These are phyloP conservation scores for Aplodontia rufa DNA, from an alignment of 2,113 vertebrate species.

Conservation along the genomic window DNA sequence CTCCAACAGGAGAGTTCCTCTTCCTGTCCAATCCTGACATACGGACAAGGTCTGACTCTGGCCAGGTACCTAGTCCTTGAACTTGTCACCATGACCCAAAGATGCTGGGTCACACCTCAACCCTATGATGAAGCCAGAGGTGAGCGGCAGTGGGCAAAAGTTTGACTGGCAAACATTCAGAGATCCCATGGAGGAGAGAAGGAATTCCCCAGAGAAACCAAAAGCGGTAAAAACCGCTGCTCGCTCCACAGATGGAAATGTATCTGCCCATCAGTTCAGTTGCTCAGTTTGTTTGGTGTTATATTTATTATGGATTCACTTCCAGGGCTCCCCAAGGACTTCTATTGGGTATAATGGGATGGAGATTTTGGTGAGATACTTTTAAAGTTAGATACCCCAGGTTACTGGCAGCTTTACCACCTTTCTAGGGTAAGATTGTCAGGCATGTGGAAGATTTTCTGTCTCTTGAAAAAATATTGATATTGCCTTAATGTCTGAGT, in stretches of 20 bases:
- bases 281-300: background rate
- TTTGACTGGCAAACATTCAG: too few relatives aligned
- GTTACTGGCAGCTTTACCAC: background rate
- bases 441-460: background rate
- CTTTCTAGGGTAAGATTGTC: background rate
- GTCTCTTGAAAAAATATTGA: background rate
- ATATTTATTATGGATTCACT: background rate
- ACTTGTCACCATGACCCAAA: background rate
- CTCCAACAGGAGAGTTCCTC: background rate
- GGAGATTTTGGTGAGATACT: background rate
- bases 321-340: background rate
- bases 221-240: background rate
- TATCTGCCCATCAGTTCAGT: background rate
- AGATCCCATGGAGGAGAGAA: too few relatives aligned
- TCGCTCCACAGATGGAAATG: background rate
- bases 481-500: background rate
- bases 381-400: background rate
- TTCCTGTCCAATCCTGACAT: background rate
- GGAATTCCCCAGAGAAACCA: background rate
- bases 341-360: too few relatives aligned
- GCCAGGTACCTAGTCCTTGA: background rate
- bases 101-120: background rate
- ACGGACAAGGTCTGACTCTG: background rate
- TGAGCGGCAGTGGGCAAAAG: too few relatives aligned
- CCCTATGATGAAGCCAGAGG: background rate